Percentiles rank a stretch among this genome's conserved stretches.
Evolutionary conservation across 2,888 invertebrate genomes (phyloP).

Genomic region (Lysandra coridon): DNA sequence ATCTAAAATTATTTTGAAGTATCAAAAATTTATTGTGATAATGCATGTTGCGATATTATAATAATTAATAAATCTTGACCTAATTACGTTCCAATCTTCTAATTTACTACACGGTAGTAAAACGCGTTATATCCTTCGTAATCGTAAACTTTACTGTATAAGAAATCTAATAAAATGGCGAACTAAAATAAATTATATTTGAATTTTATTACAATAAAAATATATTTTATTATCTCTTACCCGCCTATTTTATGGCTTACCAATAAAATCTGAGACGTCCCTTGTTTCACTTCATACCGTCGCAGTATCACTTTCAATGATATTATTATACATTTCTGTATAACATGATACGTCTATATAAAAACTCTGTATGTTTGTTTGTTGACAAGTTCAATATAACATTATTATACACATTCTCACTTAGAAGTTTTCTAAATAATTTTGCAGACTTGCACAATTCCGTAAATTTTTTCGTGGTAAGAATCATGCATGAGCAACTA

Average conservation of each 20-base stretch:
- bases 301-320: conserved; percentile 9
- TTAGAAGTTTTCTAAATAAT: no score
- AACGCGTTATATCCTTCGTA: background rate
- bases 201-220: conserved; percentile 4
- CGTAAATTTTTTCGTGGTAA: no score
- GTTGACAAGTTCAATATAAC: background rate
- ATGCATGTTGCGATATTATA: no score
- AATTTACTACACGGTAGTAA: background rate
- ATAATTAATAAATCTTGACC: background rate
- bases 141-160: background rate
- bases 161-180: background rate
- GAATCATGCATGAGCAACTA: no score
- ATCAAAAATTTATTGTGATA: no score
- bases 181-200: background rate
- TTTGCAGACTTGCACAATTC: no score
- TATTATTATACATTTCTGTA: conserved; percentile 14
- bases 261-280: conserved; percentile 30
- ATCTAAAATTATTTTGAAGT: no score
- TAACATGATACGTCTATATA: background rate
- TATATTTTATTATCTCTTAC: background rate
- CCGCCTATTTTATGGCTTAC: conserved; percentile 22
- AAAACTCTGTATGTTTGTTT: background rate
- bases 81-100: background rate
- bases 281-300: conserved; percentile 26
- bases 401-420: background rate